Evolutionary conservation across 2,888 invertebrate genomes (phyloP), one percentile per base, ranked within the genome.

Genomic region (Pseudoips prasinana): DNA sequence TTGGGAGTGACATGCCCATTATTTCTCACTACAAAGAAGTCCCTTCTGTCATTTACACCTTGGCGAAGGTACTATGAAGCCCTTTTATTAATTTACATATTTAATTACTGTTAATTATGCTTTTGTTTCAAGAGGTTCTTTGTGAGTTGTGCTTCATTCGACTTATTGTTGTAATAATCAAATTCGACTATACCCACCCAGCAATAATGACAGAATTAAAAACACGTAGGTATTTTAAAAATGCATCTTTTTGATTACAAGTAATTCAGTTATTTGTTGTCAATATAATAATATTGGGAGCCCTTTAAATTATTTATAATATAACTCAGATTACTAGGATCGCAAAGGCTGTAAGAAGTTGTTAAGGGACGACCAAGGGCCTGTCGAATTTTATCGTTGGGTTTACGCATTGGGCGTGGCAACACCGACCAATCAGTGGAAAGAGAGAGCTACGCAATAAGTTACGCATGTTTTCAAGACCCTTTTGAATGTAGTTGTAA

Each of bases 1-100:
- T 89, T 89, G 89, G 87, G 87, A 89, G 89, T 89, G 89, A 89
- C 89, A 89, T 89, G 86, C 82, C 88, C 82, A 88, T 87, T 88
- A 88, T 86, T 82, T 85, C 79, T 86, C 78, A 73, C 73, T 75
- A 55, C 51, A 67, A 69, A 77, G 70, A 63, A 68, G 73, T 64
- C 72, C 78, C 73, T 77, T 74, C 65, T 69, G 65, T 81, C 75
- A 82, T 86, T 85, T 76, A 79, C 88, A 83, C 87, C 72, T 81
- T 71, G 58, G 48, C 47, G 35, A 51, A 56, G 43, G 46, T 41
- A 46, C 34, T 24, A 33, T 30, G 29, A 53, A 42, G 39, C 51
- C 53, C 48, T 46, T 55, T 49, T 33, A 42, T 40, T 56, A 54
- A 67, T 71, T 66, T 59, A 46, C 60, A 69, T 72, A 57, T 60